Percentiles rank a stretch among this genome's conserved stretches.
Evolutionary conservation across 2,113 vertebrate genomes (phyloP).

Genomic region (Cebidichthys violaceus): DNA sequence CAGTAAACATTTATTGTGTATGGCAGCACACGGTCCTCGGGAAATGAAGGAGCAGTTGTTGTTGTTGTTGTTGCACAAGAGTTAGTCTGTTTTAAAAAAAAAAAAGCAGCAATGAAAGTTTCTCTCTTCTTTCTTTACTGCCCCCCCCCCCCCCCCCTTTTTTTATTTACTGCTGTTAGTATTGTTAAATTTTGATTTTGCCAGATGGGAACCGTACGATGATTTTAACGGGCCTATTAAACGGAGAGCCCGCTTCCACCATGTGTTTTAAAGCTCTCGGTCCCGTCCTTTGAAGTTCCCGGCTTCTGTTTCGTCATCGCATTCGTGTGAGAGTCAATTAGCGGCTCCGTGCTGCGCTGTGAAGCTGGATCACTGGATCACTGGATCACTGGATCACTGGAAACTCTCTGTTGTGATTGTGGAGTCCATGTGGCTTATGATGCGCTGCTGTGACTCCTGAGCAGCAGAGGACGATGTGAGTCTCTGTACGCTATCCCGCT

Average conservation of each 20-base stretch:
- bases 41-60: constrained; percentile 42
- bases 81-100: constrained; percentile 26
- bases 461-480: constrained; percentile 25
- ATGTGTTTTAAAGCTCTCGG: constrained; percentile 51
- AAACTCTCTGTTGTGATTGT: constrained; percentile 42
- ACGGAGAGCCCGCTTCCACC: constrained; percentile 52
- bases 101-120: constrained; percentile 47
- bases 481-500: constrained; percentile 1
- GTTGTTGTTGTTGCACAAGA: constrained; percentile 18
- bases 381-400: constrained; percentile 48
- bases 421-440: constrained; percentile 37
- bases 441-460: constrained; percentile 42
- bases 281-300: constrained; percentile 69
- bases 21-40: constrained; percentile 36
- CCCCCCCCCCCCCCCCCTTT: too few species aligned
- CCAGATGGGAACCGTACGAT: constrained; percentile 62
- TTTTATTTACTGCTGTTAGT: constrained; percentile 59
- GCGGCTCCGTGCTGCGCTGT: constrained; percentile 45
- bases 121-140: constrained; percentile 49
- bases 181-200: constrained; percentile 65
- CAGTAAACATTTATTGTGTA: constrained; percentile 62
- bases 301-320: constrained; percentile 70
- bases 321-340: constrained; percentile 72
- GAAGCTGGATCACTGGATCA: constrained; percentile 51
- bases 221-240: constrained; percentile 70